Evolutionary conservation across 1,140 invertebrate genomes (phyloP).

Genomic region (Rhagoletis pomonella): DNA sequence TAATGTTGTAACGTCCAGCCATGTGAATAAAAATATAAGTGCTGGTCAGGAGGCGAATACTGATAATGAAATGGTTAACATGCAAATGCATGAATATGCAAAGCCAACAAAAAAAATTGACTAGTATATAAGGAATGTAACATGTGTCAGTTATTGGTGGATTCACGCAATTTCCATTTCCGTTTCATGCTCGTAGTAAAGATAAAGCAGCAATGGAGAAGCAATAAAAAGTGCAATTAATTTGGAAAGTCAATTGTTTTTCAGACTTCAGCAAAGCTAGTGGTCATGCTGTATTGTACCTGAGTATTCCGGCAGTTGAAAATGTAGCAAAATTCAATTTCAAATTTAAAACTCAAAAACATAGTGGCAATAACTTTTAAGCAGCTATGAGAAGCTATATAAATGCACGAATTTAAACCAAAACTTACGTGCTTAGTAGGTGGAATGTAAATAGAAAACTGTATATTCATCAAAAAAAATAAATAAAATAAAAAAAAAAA

Average conservation of each 20-base stretch:
- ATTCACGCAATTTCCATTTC: background rate
- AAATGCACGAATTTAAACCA: background rate
- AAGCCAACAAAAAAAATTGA: conserved; percentile 72
- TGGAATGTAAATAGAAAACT: background rate
- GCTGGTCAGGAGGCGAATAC: background rate
- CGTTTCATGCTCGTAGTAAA: background rate
- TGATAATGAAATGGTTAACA: background rate
- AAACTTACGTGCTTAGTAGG: too few species aligned
- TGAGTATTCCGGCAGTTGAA: background rate
- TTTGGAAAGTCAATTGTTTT: conserved; percentile 25
- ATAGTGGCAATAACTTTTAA: conserved; percentile 13
- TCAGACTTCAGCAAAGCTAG: conserved; percentile 9
- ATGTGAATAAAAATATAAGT: background rate
- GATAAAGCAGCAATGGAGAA: background rate
- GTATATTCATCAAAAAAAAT: too few species aligned
- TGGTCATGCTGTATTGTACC: conserved; percentile 22
- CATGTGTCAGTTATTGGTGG: background rate
- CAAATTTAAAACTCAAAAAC: conserved; percentile 2
- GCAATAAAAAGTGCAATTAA: conserved; percentile 44
- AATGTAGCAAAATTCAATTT: background rate
- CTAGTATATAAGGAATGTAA: conserved; percentile 64
- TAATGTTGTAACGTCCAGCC: background rate
- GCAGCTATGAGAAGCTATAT: conserved; percentile 7
- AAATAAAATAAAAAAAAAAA: too few species aligned
- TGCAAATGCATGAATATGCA: conserved; percentile 62